Conservation (phyloP, 2,797 vertebrate species). For the Aviceda cuculoides region DNA sequence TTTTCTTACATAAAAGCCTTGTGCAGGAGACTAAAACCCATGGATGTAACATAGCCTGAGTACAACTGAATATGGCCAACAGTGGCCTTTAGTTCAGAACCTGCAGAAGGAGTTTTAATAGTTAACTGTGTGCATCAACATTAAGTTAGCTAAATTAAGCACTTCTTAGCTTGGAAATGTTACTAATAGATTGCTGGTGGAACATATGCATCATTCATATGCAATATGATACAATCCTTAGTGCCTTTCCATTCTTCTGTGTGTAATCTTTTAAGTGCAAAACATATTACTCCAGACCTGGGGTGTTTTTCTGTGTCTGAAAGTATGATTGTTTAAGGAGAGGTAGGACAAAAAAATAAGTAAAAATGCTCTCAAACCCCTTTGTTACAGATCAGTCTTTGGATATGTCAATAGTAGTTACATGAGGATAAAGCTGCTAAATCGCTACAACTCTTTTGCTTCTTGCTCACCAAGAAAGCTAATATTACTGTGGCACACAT, state of each 20-base stretch:
- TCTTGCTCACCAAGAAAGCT: neutral
- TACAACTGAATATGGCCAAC: neutral
- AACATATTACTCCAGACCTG: neutral
- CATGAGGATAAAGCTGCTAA: neutral
- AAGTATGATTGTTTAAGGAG: neutral
- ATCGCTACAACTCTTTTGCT: neutral
- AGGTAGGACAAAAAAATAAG: neutral
- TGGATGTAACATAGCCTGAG: neutral
- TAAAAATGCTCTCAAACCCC: neutral
- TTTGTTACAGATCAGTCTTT: neutral
- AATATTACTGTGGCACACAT: neutral
- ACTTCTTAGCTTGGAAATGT: neutral
- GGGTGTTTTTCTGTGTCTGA: neutral
- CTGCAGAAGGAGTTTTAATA: neutral
- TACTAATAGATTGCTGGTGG: neutral
- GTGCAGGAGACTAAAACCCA: neutral
- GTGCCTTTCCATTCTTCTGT: neutral
- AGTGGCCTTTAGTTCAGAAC: neutral
- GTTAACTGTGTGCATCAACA: neutral
- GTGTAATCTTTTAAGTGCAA: neutral
- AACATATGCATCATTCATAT: accelerated
- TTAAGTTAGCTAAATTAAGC: neutral
- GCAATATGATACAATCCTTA: accelerated
- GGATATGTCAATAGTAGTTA: neutral
- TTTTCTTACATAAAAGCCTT: neutral